phyloP scores from a whole-genome alignment of 2,113 vertebrate genomes.

The Thinocorus orbignyianus region DNA sequence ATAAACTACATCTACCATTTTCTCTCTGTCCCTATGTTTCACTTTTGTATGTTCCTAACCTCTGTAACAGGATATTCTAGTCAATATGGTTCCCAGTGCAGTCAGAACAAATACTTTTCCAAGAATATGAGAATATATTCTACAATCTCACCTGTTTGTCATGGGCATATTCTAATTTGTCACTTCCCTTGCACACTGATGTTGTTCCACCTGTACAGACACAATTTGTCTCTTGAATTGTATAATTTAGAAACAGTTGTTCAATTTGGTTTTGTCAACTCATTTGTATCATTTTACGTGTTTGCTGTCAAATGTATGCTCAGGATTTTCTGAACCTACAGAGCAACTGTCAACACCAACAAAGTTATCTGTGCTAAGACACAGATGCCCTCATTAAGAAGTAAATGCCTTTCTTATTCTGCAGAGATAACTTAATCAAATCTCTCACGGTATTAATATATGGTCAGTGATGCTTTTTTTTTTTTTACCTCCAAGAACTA shows the following conservation, averaged over 20 bases:
- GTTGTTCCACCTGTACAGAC: background rate
- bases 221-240: background rate
- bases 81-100: background rate
- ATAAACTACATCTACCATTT: background rate
- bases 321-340: background rate
- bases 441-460: background rate
- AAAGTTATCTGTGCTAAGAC: background rate
- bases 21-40: background rate
- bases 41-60: background rate
- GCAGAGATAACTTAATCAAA: background rate
- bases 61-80: background rate
- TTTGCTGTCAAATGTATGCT: background rate
- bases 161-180: background rate
- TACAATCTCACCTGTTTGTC: background rate
- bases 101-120: background rate
- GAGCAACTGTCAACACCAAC: background rate
- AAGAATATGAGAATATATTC: background rate
- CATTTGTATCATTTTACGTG: background rate
- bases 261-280: background rate
- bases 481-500: background rate
- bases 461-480: accelerated
- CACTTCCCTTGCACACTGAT: background rate
- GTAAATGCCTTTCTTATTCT: background rate
- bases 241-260: background rate
- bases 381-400: background rate